Evolutionary conservation across 2,888 invertebrate species (phyloP).

Genomic region (Oxyteleia sp.): DNA sequence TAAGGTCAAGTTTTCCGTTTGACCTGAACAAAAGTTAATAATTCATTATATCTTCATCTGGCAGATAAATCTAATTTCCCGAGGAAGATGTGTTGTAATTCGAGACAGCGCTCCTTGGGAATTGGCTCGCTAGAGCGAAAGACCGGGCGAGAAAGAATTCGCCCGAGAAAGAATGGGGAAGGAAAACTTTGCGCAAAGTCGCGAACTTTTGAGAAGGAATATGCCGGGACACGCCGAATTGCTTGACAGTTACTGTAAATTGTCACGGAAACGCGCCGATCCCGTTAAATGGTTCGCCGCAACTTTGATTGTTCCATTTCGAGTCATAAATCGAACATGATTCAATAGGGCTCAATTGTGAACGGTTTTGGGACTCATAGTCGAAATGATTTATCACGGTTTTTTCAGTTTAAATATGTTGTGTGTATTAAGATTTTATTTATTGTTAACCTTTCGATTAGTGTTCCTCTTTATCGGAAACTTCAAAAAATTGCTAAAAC

Average conservation of each 20-base stretch:
- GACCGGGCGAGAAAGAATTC: slow-evolving; percentile 22
- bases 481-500: too few relatives aligned
- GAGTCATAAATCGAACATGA: slow-evolving; percentile 48
- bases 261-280: slow-evolving; percentile 39
- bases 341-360: slow-evolving; percentile 27
- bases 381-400: not conserved
- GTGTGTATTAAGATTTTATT: too few relatives aligned
- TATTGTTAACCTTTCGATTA: too few relatives aligned
- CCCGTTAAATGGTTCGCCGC: slow-evolving; percentile 55
- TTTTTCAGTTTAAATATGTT: too few relatives aligned
- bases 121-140: slow-evolving; percentile 38
- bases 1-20: slow-evolving; percentile 24
- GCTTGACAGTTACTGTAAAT: slow-evolving; percentile 59
- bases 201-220: slow-evolving; percentile 55
- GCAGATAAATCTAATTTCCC: slow-evolving; percentile 32
- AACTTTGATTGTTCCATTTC: slow-evolving; percentile 63
- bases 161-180: slow-evolving; percentile 32
- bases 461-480: too few relatives aligned
- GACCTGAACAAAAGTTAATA: slow-evolving; percentile 29
- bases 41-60: slow-evolving; percentile 38
- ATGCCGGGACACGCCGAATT: slow-evolving; percentile 38
- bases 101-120: slow-evolving; percentile 23
- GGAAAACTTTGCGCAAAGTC: slow-evolving; percentile 47
- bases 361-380: slow-evolving; percentile 9
- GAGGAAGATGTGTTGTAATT: slow-evolving; percentile 46